Evolutionary conservation across 2,113 vertebrate species (phyloP).

Genomic region (Arenaria interpres): DNA sequence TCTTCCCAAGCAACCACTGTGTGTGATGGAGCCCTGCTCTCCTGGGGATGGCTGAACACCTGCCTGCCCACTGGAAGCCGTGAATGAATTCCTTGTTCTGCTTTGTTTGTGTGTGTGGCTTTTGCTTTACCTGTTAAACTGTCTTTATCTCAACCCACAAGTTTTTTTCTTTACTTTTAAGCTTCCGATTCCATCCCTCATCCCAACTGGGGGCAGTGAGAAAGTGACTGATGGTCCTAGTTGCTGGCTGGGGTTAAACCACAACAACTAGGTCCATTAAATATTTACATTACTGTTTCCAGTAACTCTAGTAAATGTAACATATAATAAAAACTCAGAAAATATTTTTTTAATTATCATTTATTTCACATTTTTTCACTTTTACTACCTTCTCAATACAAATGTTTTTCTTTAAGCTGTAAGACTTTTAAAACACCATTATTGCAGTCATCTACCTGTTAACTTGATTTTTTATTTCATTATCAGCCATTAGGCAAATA

Average conservation of each 20-base stretch:
- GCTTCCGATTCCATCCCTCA: background rate
- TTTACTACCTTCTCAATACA: background rate
- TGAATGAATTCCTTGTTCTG: background rate
- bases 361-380: background rate
- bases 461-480: slow-evolving; percentile 29
- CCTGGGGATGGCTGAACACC: background rate
- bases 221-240: background rate
- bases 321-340: background rate
- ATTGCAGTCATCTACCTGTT: background rate
- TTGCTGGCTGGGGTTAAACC: background rate
- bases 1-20: background rate
- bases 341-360: background rate
- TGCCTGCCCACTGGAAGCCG: background rate
- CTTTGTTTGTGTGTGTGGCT: background rate
- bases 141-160: background rate
- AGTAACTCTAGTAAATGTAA: background rate
- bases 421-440: background rate
- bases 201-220: background rate
- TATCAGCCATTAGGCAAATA: slow-evolving; percentile 45
- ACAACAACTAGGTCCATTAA: background rate
- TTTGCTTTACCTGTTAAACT: background rate
- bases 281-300: background rate
- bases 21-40: background rate
- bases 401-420: slow-evolving; percentile 4
- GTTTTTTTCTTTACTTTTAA: background rate